A percentile compares a stretch with the other conserved stretches of the same genome.
phyloP scores from a whole-genome alignment of 1,140 invertebrate genomes.

The Schmidtea mediterranea region DNA sequence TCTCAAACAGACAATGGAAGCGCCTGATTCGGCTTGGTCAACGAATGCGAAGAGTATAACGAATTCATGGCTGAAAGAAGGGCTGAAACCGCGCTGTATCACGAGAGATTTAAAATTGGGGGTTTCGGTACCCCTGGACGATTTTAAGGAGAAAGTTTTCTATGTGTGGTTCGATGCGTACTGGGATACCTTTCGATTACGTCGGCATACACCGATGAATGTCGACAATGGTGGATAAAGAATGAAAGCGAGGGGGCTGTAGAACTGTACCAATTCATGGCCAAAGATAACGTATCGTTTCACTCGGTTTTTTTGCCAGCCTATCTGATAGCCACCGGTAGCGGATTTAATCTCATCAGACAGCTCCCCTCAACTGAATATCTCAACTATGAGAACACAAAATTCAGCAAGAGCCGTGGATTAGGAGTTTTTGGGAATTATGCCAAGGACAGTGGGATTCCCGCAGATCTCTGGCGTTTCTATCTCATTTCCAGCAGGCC shows the following conservation, averaged over 20 bases:
- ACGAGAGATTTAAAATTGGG: slow-evolving; percentile 94
- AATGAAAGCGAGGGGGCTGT: slow-evolving; percentile 47
- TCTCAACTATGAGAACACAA: slow-evolving; percentile 94
- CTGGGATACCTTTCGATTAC: slow-evolving; percentile 93
- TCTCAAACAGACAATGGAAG: slow-evolving; percentile 33
- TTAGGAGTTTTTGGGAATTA: slow-evolving; percentile 91
- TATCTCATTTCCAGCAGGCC: slow-evolving; percentile 78
- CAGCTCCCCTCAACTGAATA: slow-evolving; percentile 43
- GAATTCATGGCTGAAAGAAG: slow-evolving; percentile 64
- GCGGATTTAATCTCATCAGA: slow-evolving; percentile 45
- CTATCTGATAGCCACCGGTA: slow-evolving; percentile 49
- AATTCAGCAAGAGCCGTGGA: slow-evolving; percentile 88
- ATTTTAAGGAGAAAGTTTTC: slow-evolving; percentile 64
- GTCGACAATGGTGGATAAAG: slow-evolving; percentile 92
- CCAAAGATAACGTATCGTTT: slow-evolving; percentile 97
- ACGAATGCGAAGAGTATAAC: slow-evolving; percentile 59
- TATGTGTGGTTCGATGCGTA: slow-evolving; percentile 98
- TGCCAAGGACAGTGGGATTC: slow-evolving; percentile 59
- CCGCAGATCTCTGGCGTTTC: slow-evolving; percentile 84
- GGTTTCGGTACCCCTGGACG: slow-evolving; percentile 82
- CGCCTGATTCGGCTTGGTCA: slow-evolving; percentile 42
- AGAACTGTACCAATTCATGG: slow-evolving; percentile 78
- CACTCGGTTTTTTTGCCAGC: slow-evolving; percentile 86
- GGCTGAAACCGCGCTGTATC: slow-evolving; percentile 71
- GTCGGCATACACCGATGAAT: slow-evolving; percentile 57